These are phyloP conservation scores for Takifugu ocellatus DNA, from an alignment of 2,797 vertebrate genomes.

Conservation along the genomic window DNA sequence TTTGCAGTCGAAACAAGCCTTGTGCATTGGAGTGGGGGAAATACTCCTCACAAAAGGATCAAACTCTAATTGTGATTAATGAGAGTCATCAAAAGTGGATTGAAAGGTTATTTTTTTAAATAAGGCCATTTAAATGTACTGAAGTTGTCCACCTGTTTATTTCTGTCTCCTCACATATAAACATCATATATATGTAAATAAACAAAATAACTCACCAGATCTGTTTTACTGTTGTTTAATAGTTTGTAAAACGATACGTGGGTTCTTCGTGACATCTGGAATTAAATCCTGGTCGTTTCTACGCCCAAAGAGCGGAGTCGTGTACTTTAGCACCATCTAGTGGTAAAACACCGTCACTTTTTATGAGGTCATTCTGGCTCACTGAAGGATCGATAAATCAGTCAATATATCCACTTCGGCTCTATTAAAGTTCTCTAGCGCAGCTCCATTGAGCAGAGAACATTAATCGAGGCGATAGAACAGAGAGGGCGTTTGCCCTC, in stretches of 20 bases:
- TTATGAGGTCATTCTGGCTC: slow-evolving; percentile 47
- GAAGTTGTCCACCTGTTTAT: too few species aligned
- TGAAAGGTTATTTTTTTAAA: too few species aligned
- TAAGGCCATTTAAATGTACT: too few species aligned
- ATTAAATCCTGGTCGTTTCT: too few species aligned
- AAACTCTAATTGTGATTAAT: too few species aligned
- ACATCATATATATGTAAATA: slow-evolving; percentile 57
- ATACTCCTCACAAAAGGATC: too few species aligned
- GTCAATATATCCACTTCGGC: slow-evolving; percentile 65
- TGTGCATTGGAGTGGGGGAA: too few species aligned
- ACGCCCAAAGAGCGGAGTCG: not conserved
- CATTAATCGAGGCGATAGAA: slow-evolving; percentile 59
- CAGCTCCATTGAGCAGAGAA: slow-evolving; percentile 46
- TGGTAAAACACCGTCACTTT: slow-evolving; percentile 27
- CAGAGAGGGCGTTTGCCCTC: slow-evolving; percentile 42
- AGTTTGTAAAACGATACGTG: not conserved
- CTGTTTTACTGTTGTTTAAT: not conserved
- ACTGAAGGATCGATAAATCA: slow-evolving; percentile 53
- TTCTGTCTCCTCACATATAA: too few species aligned
- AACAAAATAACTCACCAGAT: slow-evolving; percentile 40
- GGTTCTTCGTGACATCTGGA: too few species aligned
- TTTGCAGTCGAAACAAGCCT: too few species aligned
- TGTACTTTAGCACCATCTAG: slow-evolving; percentile 63
- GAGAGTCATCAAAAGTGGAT: too few species aligned
- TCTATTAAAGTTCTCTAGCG: slow-evolving; percentile 53